Base-by-base conservation (phyloP, 2,797 vertebrate genomes). In the Jordanella pulchra region DNA sequence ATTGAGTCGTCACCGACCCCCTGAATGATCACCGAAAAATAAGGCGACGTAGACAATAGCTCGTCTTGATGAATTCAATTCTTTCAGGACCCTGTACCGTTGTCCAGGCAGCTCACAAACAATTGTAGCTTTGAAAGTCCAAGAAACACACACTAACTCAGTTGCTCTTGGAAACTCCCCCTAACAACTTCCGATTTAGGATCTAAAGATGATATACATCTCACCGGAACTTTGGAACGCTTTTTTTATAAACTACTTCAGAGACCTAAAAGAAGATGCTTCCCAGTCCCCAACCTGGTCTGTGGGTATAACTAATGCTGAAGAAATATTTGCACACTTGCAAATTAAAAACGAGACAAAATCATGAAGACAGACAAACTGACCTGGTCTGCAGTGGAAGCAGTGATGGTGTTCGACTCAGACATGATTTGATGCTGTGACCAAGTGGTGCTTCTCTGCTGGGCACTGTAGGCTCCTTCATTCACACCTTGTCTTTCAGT, bases 1-100 rank as follows among this genome's bases (percentile, higher is more conserved):
- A 95, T 95, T 95, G 94, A 95, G 95, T 95, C 94, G 95, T 95
- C 94, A 95, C 93, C 90, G 94, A 94, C 90, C 93, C 93, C 93
- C 93, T 95, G 95, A 95, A 95, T 94, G 94, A 95, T 95, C 91
- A 93, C 91, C 84, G 91, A 95, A 95, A 95, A 95, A 95, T 95
- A 95, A 95, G 94, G 94, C 93, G 89, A 86, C 78, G 79, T 74
- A 93, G 89, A 95, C 95, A 95, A 95, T 95, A 93, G 94, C 87
- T 93, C 87, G 94, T 95, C 94, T 95, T 95, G 95, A 95, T 95
- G 94, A 95, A 95, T 95, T 95, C 95, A 95, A 95, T 95, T 95
- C 95, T 95, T 95, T 95, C 93, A 91, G 92, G 93, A 94, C 93
- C 93, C 89, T 90, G 93, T 93, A 91, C 93, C 93, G 95, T 95